A percentile compares a stretch with the other conserved stretches of the same genome.
These are phyloP conservation scores for Thunnus maccoyii DNA, from an alignment of 2,113 vertebrate genomes.

Conservation along the genomic window DNA sequence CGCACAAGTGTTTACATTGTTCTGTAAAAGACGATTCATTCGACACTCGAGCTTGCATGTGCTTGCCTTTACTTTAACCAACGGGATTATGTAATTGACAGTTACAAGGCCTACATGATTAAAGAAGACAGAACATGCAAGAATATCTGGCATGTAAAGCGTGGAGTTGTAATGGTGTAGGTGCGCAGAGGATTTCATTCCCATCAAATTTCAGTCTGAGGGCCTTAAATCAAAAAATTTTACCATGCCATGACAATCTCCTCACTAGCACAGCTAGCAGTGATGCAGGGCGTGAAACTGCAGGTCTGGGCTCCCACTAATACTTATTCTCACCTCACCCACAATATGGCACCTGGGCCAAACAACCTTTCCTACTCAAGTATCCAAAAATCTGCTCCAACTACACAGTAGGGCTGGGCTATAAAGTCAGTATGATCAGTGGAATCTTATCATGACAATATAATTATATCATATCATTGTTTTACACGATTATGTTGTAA, in stretches of 20 bases:
- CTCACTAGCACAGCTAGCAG: not conserved
- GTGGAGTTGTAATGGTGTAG: conserved; percentile 6
- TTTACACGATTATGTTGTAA: too few species aligned
- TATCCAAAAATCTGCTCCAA: not conserved
- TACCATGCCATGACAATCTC: not conserved
- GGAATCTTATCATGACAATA: not conserved
- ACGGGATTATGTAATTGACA: conserved; percentile 34
- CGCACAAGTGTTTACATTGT: conserved; percentile 34
- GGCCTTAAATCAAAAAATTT: not conserved
- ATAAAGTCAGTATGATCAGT: not conserved
- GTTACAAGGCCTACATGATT: conserved; percentile 10
- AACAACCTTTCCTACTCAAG: not conserved
- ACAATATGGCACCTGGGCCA: not conserved
- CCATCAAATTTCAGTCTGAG: not conserved
- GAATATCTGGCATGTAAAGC: conserved; percentile 9
- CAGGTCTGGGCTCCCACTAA: not conserved
- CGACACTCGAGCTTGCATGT: not conserved
- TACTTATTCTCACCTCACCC: not conserved
- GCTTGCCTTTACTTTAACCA: conserved; percentile 21
- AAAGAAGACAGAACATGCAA: not conserved
- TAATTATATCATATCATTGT: not conserved
- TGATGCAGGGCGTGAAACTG: not conserved
- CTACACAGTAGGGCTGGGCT: not conserved
- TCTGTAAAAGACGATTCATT: conserved; percentile 37
- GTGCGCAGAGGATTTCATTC: not conserved